Evolutionary conservation across 1,140 invertebrate species (phyloP), one percentile per base, ranked within the genome.

Genomic region (Apis cerana): DNA sequence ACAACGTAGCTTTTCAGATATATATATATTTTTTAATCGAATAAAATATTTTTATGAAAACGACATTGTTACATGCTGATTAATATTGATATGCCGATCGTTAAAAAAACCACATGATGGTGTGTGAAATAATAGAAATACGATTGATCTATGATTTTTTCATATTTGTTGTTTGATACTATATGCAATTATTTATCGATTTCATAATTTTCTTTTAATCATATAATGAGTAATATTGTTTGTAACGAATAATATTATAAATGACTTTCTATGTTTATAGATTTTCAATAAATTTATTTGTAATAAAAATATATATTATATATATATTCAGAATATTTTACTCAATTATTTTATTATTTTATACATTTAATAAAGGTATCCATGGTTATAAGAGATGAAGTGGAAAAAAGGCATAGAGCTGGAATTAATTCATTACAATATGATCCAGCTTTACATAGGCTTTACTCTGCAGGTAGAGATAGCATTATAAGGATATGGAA

Each of bases 401-500:
- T 98, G 87, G 99, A 99, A 94, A 96, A 96, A 88, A 96, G 96
- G 90, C 99, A 99, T 94, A 96, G 98, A 93, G 98, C 98, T 90
- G 99, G 99, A 78, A 97, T 99, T 23, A 99, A 99, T 95, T 98
- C 98, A 5, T 94, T 99, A 33, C 99, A 99, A 94, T 97, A 97
- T 94, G 99, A 99, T 94, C 96, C 97, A 15, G 94, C 95, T 77
- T 95, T 98, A 82, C 97, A 98, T 79, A 96, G 98, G 90, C 95
- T 99, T 27, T 99, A 99, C 94, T 99, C 99, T 1, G 99, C 99
- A 81, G 99, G 99, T n/a, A 95, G 99, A 84, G 99, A 99, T 95
- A 98, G 98, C 65, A 99, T 99, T 86, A 99, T 99, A 90, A 95
- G 99, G 76, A 99, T 99, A 92, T 99, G 99, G 98, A 98, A 99